phyloP scores from a whole-genome alignment of 2,113 vertebrate genomes.

The Syngnathoides biaculeatus region DNA sequence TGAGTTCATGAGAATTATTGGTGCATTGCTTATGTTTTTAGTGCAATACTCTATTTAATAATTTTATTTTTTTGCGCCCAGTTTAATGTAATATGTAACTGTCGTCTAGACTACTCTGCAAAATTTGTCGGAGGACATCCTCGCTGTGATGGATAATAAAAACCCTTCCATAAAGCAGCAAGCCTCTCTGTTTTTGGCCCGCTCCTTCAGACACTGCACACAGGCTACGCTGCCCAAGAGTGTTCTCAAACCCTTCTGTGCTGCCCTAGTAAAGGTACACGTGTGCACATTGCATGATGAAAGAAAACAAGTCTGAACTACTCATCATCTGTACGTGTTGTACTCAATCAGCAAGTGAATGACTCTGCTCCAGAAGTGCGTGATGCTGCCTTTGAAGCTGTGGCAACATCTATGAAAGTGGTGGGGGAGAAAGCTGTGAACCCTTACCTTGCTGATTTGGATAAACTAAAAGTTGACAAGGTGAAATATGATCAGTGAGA shows the following conservation, averaged over 20 bases:
- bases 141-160: conserved; percentile 98
- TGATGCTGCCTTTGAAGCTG: conserved; percentile 94
- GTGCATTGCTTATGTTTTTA: conserved; percentile 8
- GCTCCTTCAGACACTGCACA: conserved; percentile 91
- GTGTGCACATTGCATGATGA: background rate
- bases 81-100: background rate
- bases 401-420: conserved; percentile 93
- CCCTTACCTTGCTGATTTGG: conserved; percentile 88
- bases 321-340: background rate
- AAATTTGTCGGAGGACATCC: conserved; percentile 90
- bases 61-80: background rate
- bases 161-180: conserved; percentile 98
- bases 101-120: conserved; percentile 85
- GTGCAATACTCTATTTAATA: background rate
- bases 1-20: background rate
- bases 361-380: conserved; percentile 95
- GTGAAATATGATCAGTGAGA: conserved; percentile 58
- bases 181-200: conserved; percentile 92
- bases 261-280: conserved; percentile 90
- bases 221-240: conserved; percentile 87
- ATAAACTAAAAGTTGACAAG: conserved; percentile 95
- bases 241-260: conserved; percentile 90
- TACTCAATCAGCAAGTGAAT: conserved; percentile 84
- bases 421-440: conserved; percentile 96
- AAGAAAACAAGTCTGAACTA: background rate